Evolutionary conservation across 2,888 invertebrate genomes (phyloP), one percentile per base, ranked within the genome.

Genomic region (Opisthograptis luteolata): DNA sequence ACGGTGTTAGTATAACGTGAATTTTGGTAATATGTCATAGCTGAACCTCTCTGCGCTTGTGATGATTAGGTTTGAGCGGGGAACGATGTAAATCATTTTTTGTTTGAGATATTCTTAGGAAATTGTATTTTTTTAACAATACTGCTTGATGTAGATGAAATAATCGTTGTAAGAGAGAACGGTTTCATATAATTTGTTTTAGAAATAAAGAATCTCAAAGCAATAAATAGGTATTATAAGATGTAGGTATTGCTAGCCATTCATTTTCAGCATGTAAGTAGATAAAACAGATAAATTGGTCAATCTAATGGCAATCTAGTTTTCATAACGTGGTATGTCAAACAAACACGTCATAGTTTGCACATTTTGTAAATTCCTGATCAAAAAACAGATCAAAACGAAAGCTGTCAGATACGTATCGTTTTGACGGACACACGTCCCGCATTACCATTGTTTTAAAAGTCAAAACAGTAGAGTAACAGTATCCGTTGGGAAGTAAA

Each of bases 1-100:
- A 79, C 74, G 74, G 79, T 80, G 81, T 84, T 83, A 79, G 86
- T 79, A 79, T 81, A 77, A 86, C 79, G 80, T 74, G 80, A 82
- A 80, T 81, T 85, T 80, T 59, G 67, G 78, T 83, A 81, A 84
- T 84, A 80, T 77, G 79, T 82, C 79, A 79, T 77, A 78, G 69
- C 68, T 66, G 66, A 68, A 72, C 67, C 66, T 64, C 68, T 67
- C 69, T 63, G 68, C 64, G 58, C 61, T 64, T 71, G 69, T 72
- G 76, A 79, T 82, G 76, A 80, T 81, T 80, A 79, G 66, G 73
- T 81, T 81, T 75, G 62, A 62, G 48, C 59, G 57, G 69, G 60
- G 64, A 66, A 70, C 68, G 74, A 74, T 73, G 72, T 76, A 79
- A 80, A 79, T 79, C 76, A 80, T 72, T 79, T 79, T 78, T 76